Conservation (phyloP, 2,888 invertebrate genomes). For the Synergus japonicus region DNA sequence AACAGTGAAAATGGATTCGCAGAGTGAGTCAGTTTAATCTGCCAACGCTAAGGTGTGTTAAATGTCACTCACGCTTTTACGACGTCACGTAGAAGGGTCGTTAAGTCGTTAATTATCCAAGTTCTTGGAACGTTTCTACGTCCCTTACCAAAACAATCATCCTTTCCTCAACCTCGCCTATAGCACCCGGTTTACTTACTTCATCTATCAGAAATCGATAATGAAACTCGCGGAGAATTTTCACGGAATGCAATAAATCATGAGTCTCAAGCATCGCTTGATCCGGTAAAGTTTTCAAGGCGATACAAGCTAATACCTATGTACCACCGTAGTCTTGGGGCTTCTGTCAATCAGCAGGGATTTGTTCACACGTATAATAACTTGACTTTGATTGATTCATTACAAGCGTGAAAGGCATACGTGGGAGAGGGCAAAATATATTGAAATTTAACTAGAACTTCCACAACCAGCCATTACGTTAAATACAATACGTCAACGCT, state of each 20-base stretch:
- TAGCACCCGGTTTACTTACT: conserved; percentile 2
- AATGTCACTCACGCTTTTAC: conserved; percentile 7
- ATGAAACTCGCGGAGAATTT: conserved; percentile 1
- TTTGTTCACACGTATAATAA: conserved; percentile 36
- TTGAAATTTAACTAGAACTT: conserved; percentile 25
- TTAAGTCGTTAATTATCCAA: conserved; percentile 12
- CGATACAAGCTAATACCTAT: conserved; percentile 30
- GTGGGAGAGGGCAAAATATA: neutral
- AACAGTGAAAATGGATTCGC: neutral
- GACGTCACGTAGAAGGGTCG: neutral
- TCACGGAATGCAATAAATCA: conserved; percentile 27
- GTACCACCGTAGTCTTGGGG: neutral
- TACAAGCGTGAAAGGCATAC: neutral
- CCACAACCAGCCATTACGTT: conserved; percentile 14
- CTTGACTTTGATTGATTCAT: conserved; percentile 38
- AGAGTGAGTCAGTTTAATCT: neutral
- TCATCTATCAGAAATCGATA: conserved; percentile 19
- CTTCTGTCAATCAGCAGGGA: conserved; percentile 27
- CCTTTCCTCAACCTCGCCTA: neutral
- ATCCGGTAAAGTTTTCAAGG: conserved; percentile 3
- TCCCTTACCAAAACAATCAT: conserved; percentile 27
- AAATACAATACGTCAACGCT: neutral
- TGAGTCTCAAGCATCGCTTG: neutral
- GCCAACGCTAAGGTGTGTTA: neutral
- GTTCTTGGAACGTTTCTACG: neutral